Base-by-base conservation (phyloP, 2,113 vertebrate genomes). In the Ellobius talpinus region DNA sequence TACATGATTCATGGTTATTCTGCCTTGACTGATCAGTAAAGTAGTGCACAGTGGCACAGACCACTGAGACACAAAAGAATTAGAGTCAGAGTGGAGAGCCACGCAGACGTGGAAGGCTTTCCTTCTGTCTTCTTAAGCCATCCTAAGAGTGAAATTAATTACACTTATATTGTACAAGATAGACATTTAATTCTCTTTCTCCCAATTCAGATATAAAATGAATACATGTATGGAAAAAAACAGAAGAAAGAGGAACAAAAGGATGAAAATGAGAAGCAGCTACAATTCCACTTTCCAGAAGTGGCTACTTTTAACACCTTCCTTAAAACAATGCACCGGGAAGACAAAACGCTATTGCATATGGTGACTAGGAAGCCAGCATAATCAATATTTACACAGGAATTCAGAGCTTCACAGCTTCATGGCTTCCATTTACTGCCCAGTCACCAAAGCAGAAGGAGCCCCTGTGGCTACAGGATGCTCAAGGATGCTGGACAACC, bases 221-320 rank as follows among this genome's bases (percentile, higher is more conserved):
- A 91, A 76, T 50, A 58, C 2, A 55, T 66, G 14, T 86, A 82
- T 65, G 31, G 17, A 84, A 52, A 89, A 90, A 33, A 11, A 52
- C 26, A 61, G 50, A 94, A 86, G 24, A 86, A 19, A 74, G 1
- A n/a, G 61, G 61, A 87, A 50, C 21, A 79, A 96, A 93, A 52
- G 95, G 65, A 70, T 50, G 26, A 82, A 85, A 90, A 79, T 58
- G 85, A 95, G 94, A 50, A 33, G 21, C 12, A 63, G 23, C 21
- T 23, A 65, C 3, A 61, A 50, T 70, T 65, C 14, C 9, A 29
- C 65, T 84, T 93, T 89, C 63, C 14, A 93, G 61, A 81, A 86
- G 36, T 58, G 29, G 26, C 61, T 47, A 17, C 52, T 65, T 52
- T 84, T 73, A 81, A 88, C 36, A 72, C 6, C 29, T 76, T 86